Conservation (phyloP, 2,888 invertebrate genomes). For the Ptychoptera albimana region DNA sequence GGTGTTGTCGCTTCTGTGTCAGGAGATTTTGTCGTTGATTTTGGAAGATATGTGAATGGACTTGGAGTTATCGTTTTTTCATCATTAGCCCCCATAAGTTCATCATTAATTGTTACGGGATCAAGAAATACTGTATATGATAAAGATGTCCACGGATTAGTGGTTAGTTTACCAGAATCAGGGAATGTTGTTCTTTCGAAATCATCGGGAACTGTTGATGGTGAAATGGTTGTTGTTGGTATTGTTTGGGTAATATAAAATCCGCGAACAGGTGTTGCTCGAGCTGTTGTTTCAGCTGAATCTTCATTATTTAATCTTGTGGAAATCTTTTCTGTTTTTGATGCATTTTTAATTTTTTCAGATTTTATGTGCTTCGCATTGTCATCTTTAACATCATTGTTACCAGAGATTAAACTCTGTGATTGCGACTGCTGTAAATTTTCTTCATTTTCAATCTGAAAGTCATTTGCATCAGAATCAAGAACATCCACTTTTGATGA, state of each 20-base stretch:
- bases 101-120: slow-evolving; percentile 56
- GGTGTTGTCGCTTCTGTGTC: slow-evolving; percentile 1
- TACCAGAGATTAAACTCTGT: slow-evolving; percentile 47
- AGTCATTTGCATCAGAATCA: slow-evolving; percentile 23
- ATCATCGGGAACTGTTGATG: slow-evolving; percentile 16
- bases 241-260: slow-evolving; percentile 10
- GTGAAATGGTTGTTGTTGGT: slow-evolving; percentile 9
- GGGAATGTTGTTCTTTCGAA: neutral
- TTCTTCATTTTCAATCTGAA: slow-evolving; percentile 32
- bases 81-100: slow-evolving; percentile 32
- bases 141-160: slow-evolving; percentile 33
- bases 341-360: slow-evolving; percentile 15
- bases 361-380: slow-evolving; percentile 13
- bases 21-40: slow-evolving; percentile 15
- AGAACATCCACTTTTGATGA: slow-evolving; percentile 9
- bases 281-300: slow-evolving; percentile 9
- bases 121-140: slow-evolving; percentile 50
- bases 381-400: slow-evolving; percentile 20
- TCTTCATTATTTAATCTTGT: slow-evolving; percentile 9
- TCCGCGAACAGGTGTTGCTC: slow-evolving; percentile 8
- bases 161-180: slow-evolving; percentile 17
- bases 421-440: slow-evolving; percentile 48
- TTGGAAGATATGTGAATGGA: slow-evolving; percentile 27
- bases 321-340: slow-evolving; percentile 12
- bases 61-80: slow-evolving; percentile 20